These are phyloP conservation scores for Melangyna quadrimaculata DNA, from an alignment of 2,888 invertebrate genomes.

Conservation along the genomic window DNA sequence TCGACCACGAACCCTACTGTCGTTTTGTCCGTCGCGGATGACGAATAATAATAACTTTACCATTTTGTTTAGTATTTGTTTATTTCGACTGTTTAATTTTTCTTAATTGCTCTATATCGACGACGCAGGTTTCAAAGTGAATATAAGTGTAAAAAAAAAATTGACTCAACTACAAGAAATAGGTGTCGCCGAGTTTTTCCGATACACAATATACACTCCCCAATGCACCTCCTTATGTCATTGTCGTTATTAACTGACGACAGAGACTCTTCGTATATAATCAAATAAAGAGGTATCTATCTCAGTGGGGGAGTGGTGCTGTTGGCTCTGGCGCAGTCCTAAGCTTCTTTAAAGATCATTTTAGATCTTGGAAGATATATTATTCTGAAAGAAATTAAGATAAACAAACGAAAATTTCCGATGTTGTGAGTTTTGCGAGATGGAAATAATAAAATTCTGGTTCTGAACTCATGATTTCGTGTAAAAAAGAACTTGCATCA, in stretches of 20 bases:
- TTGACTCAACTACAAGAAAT: not conserved
- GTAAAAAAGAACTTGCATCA: not conserved
- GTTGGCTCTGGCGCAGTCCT: not conserved
- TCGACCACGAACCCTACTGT: not conserved
- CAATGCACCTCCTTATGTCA: not conserved
- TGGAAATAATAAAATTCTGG: not conserved
- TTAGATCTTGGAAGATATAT: not conserved
- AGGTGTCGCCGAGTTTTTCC: not conserved
- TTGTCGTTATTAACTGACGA: not conserved
- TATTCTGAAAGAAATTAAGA: not conserved
- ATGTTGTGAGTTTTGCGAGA: not conserved
- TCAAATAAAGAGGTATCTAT: not conserved
- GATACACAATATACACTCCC: not conserved
- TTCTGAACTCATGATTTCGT: not conserved
- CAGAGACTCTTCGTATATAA: not conserved
- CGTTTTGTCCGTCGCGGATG: not conserved
- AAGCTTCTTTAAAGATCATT: not conserved
- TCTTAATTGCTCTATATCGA: not conserved
- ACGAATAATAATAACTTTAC: not conserved
- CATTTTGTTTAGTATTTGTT: not conserved
- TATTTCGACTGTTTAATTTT: not conserved
- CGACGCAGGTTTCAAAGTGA: not conserved
- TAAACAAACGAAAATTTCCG: not conserved
- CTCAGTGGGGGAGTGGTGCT: constrained; percentile 18
- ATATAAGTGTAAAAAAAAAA: not conserved